Base-by-base conservation (phyloP, 2,113 vertebrate species). In the Podilymbus podiceps region DNA sequence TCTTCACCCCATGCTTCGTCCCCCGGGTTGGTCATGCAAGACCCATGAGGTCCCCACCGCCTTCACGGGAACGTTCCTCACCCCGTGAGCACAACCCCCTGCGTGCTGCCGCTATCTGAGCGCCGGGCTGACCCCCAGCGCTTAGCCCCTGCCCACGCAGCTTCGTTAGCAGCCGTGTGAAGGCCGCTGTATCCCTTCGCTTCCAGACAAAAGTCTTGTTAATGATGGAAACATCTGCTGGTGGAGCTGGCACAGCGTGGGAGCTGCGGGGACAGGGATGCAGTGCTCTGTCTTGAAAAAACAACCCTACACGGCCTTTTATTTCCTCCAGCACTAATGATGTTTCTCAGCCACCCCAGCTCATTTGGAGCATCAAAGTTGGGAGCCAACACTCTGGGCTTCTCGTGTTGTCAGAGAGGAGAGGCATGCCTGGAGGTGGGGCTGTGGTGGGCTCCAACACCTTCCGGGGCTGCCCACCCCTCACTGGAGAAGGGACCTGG, bases 51-150 rank as follows among this genome's bases (percentile, higher is more conserved):
- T 47, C 67, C 55, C 53, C 24, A 17, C 15, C 0, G 0, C 52
- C 56, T n/a, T 50, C 4, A 0, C 0, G 0, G 16, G 44, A 30
- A 5, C 2, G 0, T 53, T 8, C 44, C 52, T 16, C 9, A 0
- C 24, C 63, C 44, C 9, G 3, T 1, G 42, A 12, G 62, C 74
- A 5, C 88, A 75, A 22, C 3, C 4, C 16, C 12, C 33, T 1
- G 1, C 22, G 56, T 2, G 53, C 71, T 8, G 71, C 75, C 9
- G 38, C 38, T 19, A 5, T 25, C 47, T 5, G 40, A 59, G 73
- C 30, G 1, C 22, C 8, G 4, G n/a, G n/a, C 78, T 53, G 75
- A 31, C 71, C 46, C 75, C 24, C 40, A 3, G 63, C 35, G 3
- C n/a, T 86, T 47, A 20, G 28, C 80, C 77, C 50, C 69, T 33